Evolutionary conservation across 1,140 invertebrate genomes (phyloP), one percentile per base, ranked within the genome.

Genomic region (Ephestia elutella): DNA sequence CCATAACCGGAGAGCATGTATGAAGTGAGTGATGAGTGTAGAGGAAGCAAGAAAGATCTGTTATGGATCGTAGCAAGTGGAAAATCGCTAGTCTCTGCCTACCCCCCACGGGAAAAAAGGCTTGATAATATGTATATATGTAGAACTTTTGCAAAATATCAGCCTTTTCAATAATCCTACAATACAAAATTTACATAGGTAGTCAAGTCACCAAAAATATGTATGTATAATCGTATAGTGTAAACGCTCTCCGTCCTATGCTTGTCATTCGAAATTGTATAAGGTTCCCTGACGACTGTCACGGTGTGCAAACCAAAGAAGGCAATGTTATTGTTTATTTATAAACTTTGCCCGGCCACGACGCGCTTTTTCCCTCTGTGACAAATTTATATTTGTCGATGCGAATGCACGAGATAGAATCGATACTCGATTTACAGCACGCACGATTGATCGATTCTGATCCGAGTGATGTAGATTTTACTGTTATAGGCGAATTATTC

Each of bases 381-480:
- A 87, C 85, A 87, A 87, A 87, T 86, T 86, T 87, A 86, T 86
- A 87, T 83, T 85, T 84, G 78, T 83, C 76, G 82, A 83, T 83
- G 65, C 60, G 49, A 64, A 60, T 67, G 68, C 72, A 75, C 70
- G 71, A 71, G 85, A 87, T 87, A 82, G 74, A 78, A 80, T 78
- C 77, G 81, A 82, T 82, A 73, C 62, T 70, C 76, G 79, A 84
- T 86, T 84, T 87, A 85, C 82, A 71, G 67, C 68, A 71, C 73
- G 70, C 69, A 70, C 73, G 62, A 62, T 70, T 82, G 84, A 85
- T 87, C 78, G 82, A 87, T 82, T 86, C 82, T 63, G 76, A 81
- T 76, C 71, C 72, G 56, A 71, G 67, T 80, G 71, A 74, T 74
- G 75, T 65, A 60, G 63, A 50, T 59, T 70, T 69, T 70, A 74